These are phyloP conservation scores for Amazona guildingii DNA, from an alignment of 2,113 vertebrate species.

Conservation along the genomic window DNA sequence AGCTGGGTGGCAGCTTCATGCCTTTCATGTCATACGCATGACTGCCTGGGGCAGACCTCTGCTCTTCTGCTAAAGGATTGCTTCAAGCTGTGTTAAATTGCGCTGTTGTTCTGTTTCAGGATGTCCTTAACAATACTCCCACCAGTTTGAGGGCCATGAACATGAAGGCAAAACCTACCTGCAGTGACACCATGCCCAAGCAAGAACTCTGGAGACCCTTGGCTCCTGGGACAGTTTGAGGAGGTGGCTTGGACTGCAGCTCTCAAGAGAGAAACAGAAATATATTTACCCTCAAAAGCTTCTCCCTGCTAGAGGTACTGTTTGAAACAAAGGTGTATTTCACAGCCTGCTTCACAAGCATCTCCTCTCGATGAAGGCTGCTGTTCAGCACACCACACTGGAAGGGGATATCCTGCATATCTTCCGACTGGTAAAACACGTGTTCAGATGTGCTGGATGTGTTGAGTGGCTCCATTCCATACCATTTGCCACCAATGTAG, in stretches of 20 bases:
- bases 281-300: constrained; percentile 53
- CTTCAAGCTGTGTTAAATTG: neutral
- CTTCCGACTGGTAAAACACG: constrained; percentile 33
- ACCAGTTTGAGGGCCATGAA: neutral
- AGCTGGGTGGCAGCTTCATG: neutral
- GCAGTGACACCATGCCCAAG: neutral
- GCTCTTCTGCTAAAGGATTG: neutral
- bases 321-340: constrained; percentile 5
- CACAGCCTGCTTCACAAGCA: neutral
- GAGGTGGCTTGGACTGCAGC: neutral
- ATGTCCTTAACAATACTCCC: neutral
- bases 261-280: neutral
- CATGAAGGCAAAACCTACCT: neutral
- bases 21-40: neutral
- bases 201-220: neutral
- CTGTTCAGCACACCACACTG: constrained; percentile 53
- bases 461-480: constrained; percentile 63
- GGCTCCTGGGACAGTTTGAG: neutral
- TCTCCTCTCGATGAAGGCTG: neutral
- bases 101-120: neutral
- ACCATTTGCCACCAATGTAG: constrained; percentile 42
- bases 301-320: neutral
- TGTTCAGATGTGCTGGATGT: constrained; percentile 67
- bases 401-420: constrained; percentile 17
- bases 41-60: neutral